Conservation (phyloP, 2,888 invertebrate species). For the Augiades crinisus region DNA sequence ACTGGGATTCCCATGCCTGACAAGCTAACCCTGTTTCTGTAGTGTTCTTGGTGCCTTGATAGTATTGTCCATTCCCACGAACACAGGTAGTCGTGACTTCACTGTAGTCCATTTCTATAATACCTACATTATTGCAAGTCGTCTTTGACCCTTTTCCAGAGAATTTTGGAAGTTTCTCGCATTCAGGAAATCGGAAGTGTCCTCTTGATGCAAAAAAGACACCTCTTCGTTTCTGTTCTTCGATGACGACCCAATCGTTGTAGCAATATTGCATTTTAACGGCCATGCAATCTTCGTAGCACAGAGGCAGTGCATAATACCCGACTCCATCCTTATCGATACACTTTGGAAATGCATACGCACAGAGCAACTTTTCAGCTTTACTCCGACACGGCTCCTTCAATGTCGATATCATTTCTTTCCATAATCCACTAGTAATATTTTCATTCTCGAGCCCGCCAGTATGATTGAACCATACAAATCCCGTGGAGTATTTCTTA, state of each 20-base stretch:
- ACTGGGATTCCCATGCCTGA: slow-evolving; percentile 94
- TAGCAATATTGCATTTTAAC: slow-evolving; percentile 95
- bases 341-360: slow-evolving; percentile 96
- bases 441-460: slow-evolving; percentile 91
- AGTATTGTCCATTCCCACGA: slow-evolving; percentile 93
- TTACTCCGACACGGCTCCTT: slow-evolving; percentile 92
- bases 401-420: slow-evolving; percentile 90
- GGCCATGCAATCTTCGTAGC: slow-evolving; percentile 96
- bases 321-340: slow-evolving; percentile 85
- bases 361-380: slow-evolving; percentile 95
- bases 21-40: slow-evolving; percentile 92
- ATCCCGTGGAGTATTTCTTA: slow-evolving; percentile 84
- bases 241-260: slow-evolving; percentile 95
- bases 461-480: slow-evolving; percentile 90
- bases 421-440: slow-evolving; percentile 91
- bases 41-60: slow-evolving; percentile 92
- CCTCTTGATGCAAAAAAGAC: slow-evolving; percentile 90
- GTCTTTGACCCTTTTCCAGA: slow-evolving; percentile 82
- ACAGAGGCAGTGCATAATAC: slow-evolving; percentile 86
- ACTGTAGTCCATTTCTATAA: slow-evolving; percentile 90
- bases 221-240: slow-evolving; percentile 91
- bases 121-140: slow-evolving; percentile 91
- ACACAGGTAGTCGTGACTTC: slow-evolving; percentile 94
- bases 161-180: slow-evolving; percentile 89
- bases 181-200: slow-evolving; percentile 94